phyloP scores from a whole-genome alignment of 2,113 vertebrate genomes.

The Ceyx margarethae region DNA sequence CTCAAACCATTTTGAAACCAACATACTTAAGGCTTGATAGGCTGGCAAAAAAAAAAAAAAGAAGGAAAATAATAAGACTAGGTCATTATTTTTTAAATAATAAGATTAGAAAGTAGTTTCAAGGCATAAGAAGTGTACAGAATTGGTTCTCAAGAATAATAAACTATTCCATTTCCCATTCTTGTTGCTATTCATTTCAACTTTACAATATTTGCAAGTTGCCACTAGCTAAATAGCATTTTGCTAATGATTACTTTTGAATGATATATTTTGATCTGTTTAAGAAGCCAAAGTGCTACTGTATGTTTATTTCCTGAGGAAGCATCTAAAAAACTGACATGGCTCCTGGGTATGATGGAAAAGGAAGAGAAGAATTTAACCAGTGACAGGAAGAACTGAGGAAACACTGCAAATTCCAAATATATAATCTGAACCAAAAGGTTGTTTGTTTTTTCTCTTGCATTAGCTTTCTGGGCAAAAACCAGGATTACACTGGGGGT shows the following conservation, averaged over 20 bases:
- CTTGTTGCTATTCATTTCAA: slow-evolving; percentile 73
- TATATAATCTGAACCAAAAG: background rate
- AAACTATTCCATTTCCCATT: slow-evolving; percentile 71
- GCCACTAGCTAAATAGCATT: slow-evolving; percentile 69
- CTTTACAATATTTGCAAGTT: slow-evolving; percentile 64
- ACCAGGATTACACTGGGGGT: background rate
- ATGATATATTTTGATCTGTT: slow-evolving; percentile 34
- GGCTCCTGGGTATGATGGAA: background rate
- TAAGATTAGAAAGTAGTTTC: slow-evolving; percentile 74
- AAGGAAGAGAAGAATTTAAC: slow-evolving; percentile 1
- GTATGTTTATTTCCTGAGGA: background rate
- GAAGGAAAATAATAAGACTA: slow-evolving; percentile 29
- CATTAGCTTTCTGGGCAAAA: slow-evolving; percentile 39
- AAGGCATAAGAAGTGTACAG: slow-evolving; percentile 65
- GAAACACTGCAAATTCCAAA: background rate
- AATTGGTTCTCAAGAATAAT: slow-evolving; percentile 74
- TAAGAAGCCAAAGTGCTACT: background rate
- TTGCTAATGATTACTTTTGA: slow-evolving; percentile 58
- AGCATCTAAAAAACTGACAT: background rate
- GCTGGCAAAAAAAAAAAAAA: slow-evolving; percentile 24
- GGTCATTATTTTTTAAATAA: slow-evolving; percentile 77
- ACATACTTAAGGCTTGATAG: slow-evolving; percentile 65
- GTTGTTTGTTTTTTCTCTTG: background rate
- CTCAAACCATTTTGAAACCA: slow-evolving; percentile 59
- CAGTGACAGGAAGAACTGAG: background rate